Percentiles rank a stretch among this genome's conserved stretches.
Conservation (phyloP, 2,888 invertebrate species). For the Sceliomorpha sp. region DNA sequence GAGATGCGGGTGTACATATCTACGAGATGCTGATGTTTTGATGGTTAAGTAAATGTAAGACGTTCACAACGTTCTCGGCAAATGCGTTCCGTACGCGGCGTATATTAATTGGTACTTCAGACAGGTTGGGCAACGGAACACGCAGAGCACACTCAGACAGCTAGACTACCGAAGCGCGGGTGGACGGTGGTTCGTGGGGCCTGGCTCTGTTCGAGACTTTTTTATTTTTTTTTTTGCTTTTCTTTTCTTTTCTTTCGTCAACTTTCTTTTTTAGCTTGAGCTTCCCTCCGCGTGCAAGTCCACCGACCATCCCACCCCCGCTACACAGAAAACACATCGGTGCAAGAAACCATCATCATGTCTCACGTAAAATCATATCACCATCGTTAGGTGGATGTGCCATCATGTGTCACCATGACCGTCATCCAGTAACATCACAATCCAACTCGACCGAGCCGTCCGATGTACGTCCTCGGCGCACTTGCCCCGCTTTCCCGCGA, state of each 20-base stretch:
- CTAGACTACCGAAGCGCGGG: constrained; percentile 74
- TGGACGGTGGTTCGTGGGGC: constrained; percentile 61
- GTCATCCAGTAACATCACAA: constrained; percentile 65
- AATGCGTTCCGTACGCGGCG: constrained; percentile 34
- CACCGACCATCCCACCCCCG: constrained; percentile 70
- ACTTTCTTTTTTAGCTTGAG: constrained; percentile 9
- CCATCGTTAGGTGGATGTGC: constrained; percentile 50
- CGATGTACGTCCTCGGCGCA: constrained; percentile 62
- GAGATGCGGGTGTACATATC: constrained; percentile 24
- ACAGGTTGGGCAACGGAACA: constrained; percentile 65
- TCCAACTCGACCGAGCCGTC: constrained; percentile 57
- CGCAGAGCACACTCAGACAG: constrained; percentile 79
- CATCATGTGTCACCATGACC: constrained; percentile 65
- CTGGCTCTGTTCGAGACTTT: constrained; percentile 1
- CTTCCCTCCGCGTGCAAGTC: constrained; percentile 22
- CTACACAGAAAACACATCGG: constrained; percentile 75
- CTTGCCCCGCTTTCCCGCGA: too few relatives aligned
- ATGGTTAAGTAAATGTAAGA: constrained; percentile 32
- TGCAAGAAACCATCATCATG: constrained; percentile 71
- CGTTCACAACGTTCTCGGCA: constrained; percentile 24
- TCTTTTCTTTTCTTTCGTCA: constrained; percentile 6
- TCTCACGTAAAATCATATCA: constrained; percentile 64
- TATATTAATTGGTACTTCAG: constrained; percentile 37
- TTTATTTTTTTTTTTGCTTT: constrained; percentile 5
- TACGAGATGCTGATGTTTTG: constrained; percentile 30